A percentile compares a stretch with the other conserved stretches of the same genome.
phyloP scores from a whole-genome alignment of 2,113 vertebrate species.

The Motacilla tschutschensis region DNA sequence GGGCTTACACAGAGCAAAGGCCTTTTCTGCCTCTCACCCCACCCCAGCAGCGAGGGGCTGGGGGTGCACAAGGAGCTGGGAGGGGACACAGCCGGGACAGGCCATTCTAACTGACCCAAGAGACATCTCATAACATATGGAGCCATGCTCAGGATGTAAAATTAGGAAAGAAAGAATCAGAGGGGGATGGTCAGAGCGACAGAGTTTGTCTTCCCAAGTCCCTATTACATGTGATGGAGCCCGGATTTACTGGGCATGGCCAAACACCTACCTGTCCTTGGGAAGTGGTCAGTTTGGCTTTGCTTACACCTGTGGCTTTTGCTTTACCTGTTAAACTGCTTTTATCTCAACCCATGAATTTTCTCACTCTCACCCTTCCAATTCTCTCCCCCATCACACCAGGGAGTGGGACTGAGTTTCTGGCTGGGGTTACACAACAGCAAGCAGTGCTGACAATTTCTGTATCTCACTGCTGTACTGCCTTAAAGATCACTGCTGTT shows the following conservation, averaged over 20 bases:
- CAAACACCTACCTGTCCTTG: not conserved
- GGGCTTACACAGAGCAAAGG: too few relatives aligned
- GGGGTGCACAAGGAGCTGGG: not conserved
- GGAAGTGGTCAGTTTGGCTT: not conserved
- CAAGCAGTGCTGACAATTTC: not conserved
- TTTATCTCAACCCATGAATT: not conserved
- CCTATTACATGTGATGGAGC: not conserved
- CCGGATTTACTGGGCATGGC: not conserved
- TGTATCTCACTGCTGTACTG: not conserved
- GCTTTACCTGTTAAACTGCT: not conserved
- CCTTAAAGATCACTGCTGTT: not conserved
- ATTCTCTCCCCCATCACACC: not conserved
- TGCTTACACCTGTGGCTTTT: not conserved
- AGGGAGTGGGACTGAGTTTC: not conserved
- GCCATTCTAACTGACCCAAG: not conserved
- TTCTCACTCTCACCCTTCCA: not conserved
- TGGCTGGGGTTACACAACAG: not conserved
- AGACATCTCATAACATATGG: not conserved
- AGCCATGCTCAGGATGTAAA: not conserved
- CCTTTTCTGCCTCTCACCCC: not conserved
- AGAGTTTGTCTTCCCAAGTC: not conserved
- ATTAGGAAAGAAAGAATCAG: not conserved
- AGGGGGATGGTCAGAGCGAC: not conserved
- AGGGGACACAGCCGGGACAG: not conserved
- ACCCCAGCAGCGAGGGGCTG: not conserved